Base-by-base conservation (phyloP, 1,140 invertebrate genomes). In the Heliconius eleuchia region DNA sequence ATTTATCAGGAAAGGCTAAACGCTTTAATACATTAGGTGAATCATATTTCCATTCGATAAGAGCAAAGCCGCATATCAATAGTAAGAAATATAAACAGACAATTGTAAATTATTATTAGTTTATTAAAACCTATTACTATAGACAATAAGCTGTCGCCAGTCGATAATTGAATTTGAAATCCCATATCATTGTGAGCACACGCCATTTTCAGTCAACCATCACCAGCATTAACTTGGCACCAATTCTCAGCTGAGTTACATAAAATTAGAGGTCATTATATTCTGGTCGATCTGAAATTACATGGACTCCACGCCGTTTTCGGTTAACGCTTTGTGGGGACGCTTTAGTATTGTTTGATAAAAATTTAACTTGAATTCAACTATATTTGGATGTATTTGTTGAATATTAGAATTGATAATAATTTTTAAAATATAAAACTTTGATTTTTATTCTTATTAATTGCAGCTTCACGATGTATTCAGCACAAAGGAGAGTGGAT, bases 101-200 rank as follows among this genome's bases (percentile, higher is more conserved):
- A 16, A 46, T 46, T 46, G 4, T 13, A 4, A 16, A 52, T 52
- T 46, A 78, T 74, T 74, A 78, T 78, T 66, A 70, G 71, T 74
- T 74, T 74, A 78, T 74, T 74, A 34, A 34, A 78, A 60, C 72
- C 77, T 70, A 55, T 78, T 74, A 74, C 46, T 74, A 66, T 16
- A 52, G 70, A 74, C 72, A 78, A 78, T 74, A 78, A 71, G 72
- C 77, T 39, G 73, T 74, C 72, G 71, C 18, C 16, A 42, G 55
- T 27, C 57, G 77, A 74, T 78, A 78, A 78, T 78, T 78, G 77
- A 78, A 78, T 78, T 74, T 78, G 72, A 57, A 78, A 78, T 78
- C 73, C 72, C 72, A 34, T 78, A 78, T 73, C 77, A 74, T 74
- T 66, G 57, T 78, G 72, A 73, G 74, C 72, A 37, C 66, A 60